Conservation (phyloP, 2,888 invertebrate species). For the Bhutanitis thaidina region DNA sequence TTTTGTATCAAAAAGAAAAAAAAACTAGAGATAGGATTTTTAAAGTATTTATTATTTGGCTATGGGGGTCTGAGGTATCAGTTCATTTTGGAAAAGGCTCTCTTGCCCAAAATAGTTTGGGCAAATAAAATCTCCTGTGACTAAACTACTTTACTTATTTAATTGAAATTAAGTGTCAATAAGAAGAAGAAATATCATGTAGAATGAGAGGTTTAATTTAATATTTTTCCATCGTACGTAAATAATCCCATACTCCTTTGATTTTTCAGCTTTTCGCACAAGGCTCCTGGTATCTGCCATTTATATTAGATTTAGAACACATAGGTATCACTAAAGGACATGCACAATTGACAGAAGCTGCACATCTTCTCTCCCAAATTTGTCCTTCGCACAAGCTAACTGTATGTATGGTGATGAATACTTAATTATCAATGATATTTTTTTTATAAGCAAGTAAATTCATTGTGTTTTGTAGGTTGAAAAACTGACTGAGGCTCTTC, state of each 20-base stretch:
- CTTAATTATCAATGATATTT: background rate
- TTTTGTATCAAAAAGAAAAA: no score
- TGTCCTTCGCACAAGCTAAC: conserved; percentile 88
- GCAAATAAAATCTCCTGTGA: no score
- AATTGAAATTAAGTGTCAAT: no score
- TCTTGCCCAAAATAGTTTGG: no score
- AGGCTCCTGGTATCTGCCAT: conserved; percentile 87
- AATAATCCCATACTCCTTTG: background rate
- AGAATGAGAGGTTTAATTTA: no score
- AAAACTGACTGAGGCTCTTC: conserved; percentile 65
- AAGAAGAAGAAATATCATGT: no score
- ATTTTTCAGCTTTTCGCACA: conserved; percentile 87
- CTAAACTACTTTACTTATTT: no score
- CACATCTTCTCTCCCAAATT: conserved; percentile 87
- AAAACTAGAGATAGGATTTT: no score
- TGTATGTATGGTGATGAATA: conserved; percentile 46
- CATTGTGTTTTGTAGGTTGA: conserved; percentile 45
- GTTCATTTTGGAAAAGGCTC: no score
- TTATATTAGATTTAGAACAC: conserved; percentile 92
- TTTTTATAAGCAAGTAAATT: background rate
- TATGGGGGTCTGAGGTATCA: no score
- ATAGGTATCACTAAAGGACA: conserved; percentile 91
- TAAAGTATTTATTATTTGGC: no score
- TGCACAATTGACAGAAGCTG: conserved; percentile 90
- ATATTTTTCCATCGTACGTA: no score